These are phyloP conservation scores for Spisula solida DNA, from an alignment of 2,888 invertebrate genomes.

Conservation along the genomic window DNA sequence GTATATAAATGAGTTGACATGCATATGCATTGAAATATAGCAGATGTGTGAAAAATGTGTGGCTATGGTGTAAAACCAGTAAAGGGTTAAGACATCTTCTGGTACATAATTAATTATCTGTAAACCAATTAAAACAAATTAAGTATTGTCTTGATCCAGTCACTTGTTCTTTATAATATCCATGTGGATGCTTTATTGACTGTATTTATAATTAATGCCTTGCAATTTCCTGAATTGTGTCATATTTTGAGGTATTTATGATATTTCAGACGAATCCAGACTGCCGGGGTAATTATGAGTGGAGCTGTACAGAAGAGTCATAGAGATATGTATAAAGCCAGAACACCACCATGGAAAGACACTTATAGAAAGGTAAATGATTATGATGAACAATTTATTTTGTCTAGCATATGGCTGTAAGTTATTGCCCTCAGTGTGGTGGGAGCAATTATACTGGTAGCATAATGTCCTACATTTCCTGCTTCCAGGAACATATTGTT, in stretches of 20 bases:
- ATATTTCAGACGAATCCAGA: conserved; percentile 1
- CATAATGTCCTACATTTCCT: neutral
- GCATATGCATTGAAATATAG: too few relatives aligned
- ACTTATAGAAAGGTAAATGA: conserved; percentile 79
- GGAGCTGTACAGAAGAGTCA: conserved; percentile 70
- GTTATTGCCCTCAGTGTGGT: neutral
- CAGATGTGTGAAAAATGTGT: too few relatives aligned
- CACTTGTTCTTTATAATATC: neutral
- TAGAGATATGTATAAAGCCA: conserved; percentile 79
- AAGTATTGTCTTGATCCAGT: too few relatives aligned
- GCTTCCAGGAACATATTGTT: neutral
- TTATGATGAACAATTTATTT: neutral
- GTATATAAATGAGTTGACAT: too few relatives aligned
- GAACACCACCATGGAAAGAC: conserved; percentile 82
- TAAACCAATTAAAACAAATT: too few relatives aligned
- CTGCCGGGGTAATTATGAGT: conserved; percentile 44
- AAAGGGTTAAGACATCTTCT: too few relatives aligned
- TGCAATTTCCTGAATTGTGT: neutral
- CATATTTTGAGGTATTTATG: conserved; percentile 8
- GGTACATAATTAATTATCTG: too few relatives aligned
- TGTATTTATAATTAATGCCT: neutral
- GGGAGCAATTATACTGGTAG: neutral
- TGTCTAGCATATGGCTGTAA: neutral
- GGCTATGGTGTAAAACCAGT: too few relatives aligned
- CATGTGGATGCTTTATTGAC: neutral